phyloP scores from a whole-genome alignment of 2,113 vertebrate species.

The Harpagus bidentatus region DNA sequence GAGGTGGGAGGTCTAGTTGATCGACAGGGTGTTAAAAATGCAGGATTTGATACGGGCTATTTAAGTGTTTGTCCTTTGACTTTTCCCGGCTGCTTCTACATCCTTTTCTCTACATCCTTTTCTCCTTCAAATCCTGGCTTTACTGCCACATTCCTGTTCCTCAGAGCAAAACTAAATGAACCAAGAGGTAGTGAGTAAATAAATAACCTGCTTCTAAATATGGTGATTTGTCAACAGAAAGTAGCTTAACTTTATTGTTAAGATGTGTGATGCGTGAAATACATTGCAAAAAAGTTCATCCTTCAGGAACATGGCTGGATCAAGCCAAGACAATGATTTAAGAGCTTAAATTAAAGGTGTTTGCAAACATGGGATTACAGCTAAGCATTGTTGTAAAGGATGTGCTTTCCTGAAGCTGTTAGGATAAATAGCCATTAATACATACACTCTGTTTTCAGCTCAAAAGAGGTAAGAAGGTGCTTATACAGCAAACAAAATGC shows the following conservation, averaged over 20 bases:
- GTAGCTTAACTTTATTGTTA: neutral
- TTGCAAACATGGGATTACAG: neutral
- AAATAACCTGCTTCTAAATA: neutral
- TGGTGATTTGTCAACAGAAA: neutral
- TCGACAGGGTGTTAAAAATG: neutral
- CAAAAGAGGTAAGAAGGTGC: neutral
- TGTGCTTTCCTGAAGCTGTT: neutral
- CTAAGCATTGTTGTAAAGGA: neutral
- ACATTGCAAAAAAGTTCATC: neutral
- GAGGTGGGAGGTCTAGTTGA: constrained; percentile 42
- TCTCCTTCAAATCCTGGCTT: constrained; percentile 1
- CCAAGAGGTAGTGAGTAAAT: neutral
- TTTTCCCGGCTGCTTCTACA: neutral
- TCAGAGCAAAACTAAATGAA: neutral
- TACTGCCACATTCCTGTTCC: neutral
- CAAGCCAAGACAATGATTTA: neutral
- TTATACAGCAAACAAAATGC: neutral
- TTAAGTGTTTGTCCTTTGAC: neutral
- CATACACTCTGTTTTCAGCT: neutral
- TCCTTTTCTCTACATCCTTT: neutral
- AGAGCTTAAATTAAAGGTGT: constrained; percentile 7
- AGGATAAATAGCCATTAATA: neutral
- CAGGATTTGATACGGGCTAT: neutral
- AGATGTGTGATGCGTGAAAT: neutral
- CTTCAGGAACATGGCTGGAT: neutral